A percentile compares a stretch with the other conserved stretches of the same genome.
Conservation (phyloP, 2,888 invertebrate species). For the Octodonta nipae region DNA sequence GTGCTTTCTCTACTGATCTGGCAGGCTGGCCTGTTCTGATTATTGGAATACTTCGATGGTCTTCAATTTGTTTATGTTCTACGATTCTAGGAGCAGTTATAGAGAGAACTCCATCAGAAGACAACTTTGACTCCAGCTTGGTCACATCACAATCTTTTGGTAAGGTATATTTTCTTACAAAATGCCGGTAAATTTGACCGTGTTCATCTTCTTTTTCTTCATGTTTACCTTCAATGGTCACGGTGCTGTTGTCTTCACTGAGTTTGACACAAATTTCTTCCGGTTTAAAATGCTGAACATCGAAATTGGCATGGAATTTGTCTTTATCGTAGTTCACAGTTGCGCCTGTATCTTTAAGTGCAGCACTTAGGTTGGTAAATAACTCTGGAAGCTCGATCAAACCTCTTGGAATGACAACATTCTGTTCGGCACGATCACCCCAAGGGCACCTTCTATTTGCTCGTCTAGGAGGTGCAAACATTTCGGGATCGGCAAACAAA, state of each 20-base stretch:
- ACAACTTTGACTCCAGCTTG: constrained; percentile 57
- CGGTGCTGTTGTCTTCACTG: constrained; percentile 45
- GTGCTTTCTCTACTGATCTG: constrained; percentile 4
- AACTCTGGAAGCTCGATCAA: constrained; percentile 2
- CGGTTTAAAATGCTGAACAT: constrained; percentile 64
- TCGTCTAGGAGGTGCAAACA: constrained; percentile 4
- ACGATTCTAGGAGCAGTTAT: constrained; percentile 52
- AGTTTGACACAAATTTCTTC: constrained; percentile 64
- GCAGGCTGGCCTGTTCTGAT: constrained; percentile 10
- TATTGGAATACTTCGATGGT: constrained; percentile 9
- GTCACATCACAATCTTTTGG: constrained; percentile 62
- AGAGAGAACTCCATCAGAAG: constrained; percentile 60
- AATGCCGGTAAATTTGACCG: constrained; percentile 63
- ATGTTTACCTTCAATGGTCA: constrained; percentile 66
- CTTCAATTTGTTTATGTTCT: constrained; percentile 5
- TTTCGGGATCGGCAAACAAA: not conserved
- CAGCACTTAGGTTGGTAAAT: constrained; percentile 4
- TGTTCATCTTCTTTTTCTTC: constrained; percentile 61
- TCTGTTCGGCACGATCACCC: constrained; percentile 3
- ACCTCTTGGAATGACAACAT: not conserved
- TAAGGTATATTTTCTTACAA: constrained; percentile 57
- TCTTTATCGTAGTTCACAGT: constrained; percentile 39
- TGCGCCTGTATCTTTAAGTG: constrained; percentile 11
- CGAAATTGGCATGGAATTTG: constrained; percentile 56
- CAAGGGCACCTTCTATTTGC: constrained; percentile 4